These are phyloP conservation scores for Hyppa rectilinea DNA, from an alignment of 2,888 invertebrate genomes.

Conservation along the genomic window DNA sequence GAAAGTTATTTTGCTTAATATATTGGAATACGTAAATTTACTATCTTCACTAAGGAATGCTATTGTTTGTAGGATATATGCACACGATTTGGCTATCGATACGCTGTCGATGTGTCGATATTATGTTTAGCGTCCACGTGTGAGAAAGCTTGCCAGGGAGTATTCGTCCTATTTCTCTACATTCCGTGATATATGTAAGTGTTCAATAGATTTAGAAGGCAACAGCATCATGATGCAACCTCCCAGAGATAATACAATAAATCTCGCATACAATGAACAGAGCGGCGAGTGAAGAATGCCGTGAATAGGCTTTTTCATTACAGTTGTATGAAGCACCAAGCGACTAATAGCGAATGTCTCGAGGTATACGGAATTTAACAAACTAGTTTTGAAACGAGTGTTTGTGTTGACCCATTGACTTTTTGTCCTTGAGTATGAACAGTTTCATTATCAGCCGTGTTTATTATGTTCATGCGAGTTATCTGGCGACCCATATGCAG, in stretches of 20 bases:
- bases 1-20: neutral
- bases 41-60: neutral
- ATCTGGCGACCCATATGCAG: conserved; percentile 27
- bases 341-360: neutral
- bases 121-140: conserved; percentile 12
- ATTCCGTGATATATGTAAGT: neutral
- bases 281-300: conserved; percentile 20
- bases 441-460: conserved; percentile 15
- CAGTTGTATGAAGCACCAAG: neutral
- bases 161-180: neutral
- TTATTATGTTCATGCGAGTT: conserved; percentile 21
- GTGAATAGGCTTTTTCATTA: conserved; percentile 4
- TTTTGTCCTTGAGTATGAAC: conserved; percentile 1
- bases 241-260: conserved; percentile 14
- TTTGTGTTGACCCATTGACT: neutral
- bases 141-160: conserved; percentile 19
- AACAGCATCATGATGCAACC: conserved; percentile 2
- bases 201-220: neutral
- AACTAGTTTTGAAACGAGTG: neutral
- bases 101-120: neutral
- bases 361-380: neutral
- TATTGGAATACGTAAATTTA: neutral
- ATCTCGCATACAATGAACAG: conserved; percentile 45
- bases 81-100: neutral
- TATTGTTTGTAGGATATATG: neutral